Percentiles rank a stretch among this genome's conserved stretches.
Evolutionary conservation across 2,888 invertebrate species (phyloP).

Genomic region (Acanthacorydalis orientalis): DNA sequence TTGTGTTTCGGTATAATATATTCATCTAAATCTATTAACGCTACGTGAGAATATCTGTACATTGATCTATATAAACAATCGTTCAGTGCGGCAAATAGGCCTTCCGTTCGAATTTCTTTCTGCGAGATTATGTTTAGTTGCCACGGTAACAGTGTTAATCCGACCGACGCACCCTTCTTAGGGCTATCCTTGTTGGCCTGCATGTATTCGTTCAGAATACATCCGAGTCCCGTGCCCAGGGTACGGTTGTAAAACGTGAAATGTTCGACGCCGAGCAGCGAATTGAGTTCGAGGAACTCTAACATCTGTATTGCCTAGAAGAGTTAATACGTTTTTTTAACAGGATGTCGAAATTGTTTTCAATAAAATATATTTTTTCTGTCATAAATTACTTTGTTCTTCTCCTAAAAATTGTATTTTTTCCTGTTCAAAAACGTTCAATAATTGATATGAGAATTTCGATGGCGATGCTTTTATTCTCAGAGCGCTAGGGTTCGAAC

Average conservation of each 20-base stretch:
- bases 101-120: conserved; percentile 82
- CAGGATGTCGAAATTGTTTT: too few species aligned
- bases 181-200: conserved; percentile 17
- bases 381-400: too few species aligned
- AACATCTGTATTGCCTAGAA: conserved; percentile 55
- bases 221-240: conserved; percentile 58
- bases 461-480: too few species aligned
- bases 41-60: conserved; percentile 64
- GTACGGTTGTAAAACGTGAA: conserved; percentile 88
- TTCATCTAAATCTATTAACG: conserved; percentile 79
- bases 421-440: too few species aligned
- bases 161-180: conserved; percentile 29
- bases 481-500: too few species aligned
- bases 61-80: conserved; percentile 86
- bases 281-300: conserved; percentile 80
- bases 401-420: too few species aligned
- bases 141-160: conserved; percentile 64
- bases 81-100: conserved; percentile 80
- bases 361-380: too few species aligned
- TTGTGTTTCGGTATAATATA: conserved; percentile 70
- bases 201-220: conserved; percentile 53
- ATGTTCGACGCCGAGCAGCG: conserved; percentile 66
- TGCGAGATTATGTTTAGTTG: conserved; percentile 74
- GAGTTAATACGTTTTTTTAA: too few species aligned
- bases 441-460: too few species aligned